These are phyloP conservation scores for Poeciliopsis prolifica DNA, from an alignment of 2,113 vertebrate species.

Conservation along the genomic window DNA sequence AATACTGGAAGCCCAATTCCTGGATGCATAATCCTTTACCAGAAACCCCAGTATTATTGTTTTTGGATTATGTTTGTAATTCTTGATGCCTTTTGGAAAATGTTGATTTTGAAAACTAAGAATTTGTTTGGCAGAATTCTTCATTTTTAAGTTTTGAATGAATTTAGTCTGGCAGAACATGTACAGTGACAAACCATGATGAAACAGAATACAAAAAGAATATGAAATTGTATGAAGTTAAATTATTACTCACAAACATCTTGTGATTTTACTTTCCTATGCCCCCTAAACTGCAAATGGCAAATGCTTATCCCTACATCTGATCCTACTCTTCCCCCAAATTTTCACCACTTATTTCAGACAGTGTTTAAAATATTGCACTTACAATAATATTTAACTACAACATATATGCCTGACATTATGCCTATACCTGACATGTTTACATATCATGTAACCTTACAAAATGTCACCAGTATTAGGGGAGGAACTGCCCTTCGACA, in stretches of 20 bases:
- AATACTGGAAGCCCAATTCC: not conserved
- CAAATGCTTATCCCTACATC: too few relatives aligned
- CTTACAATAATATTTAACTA: too few relatives aligned
- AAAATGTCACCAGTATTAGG: too few relatives aligned
- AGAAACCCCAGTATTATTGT: not conserved
- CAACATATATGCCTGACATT: too few relatives aligned
- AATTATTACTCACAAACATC: constrained; percentile 63
- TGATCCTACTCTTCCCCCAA: too few relatives aligned
- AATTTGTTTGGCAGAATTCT: not conserved
- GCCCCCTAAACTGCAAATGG: constrained; percentile 46
- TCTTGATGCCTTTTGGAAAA: not conserved
- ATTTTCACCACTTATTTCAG: too few relatives aligned
- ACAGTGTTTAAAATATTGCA: too few relatives aligned
- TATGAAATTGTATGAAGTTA: constrained; percentile 33
- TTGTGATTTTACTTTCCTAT: constrained; percentile 66
- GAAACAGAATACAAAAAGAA: constrained; percentile 23
- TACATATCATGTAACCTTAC: too few relatives aligned
- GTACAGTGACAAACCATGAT: constrained; percentile 56
- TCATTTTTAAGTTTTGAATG: not conserved
- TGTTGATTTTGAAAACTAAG: not conserved
- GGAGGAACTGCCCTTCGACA: too few relatives aligned
- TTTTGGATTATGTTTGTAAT: not conserved
- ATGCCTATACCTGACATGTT: too few relatives aligned
- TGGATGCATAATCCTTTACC: not conserved
- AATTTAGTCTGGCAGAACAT: constrained; percentile 23